Base-by-base conservation (phyloP, 2,888 invertebrate genomes). In the Brenthis daphne region DNA sequence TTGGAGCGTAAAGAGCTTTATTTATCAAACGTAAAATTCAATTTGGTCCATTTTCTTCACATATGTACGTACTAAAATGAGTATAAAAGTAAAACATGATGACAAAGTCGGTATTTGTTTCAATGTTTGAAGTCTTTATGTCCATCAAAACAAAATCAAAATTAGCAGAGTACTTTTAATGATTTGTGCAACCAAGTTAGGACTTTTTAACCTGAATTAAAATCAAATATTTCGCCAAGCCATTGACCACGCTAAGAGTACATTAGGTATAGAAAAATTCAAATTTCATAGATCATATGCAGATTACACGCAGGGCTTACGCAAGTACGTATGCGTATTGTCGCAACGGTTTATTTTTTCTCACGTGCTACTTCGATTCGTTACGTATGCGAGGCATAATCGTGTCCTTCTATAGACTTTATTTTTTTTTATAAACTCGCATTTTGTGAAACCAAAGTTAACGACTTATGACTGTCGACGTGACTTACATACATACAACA, bases 401-500 rank as follows among this genome's bases (percentile, higher is more conserved):
- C 78, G 81, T 82, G 84, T 84, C 84, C 82, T 83, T 85, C 82
- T 82, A 81, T 82, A 79, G 82, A 82, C 79, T 80, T 81, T 81
- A 79, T 80, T 81, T 84, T 78, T 79, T 79, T 77, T 79, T 78
- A 80, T 84, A 86, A 84, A 80, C 82, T 82, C 82, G 84, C 85
- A 81, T 78, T 77, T 80, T 78, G 77, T 77, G 76, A 78, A 79
- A 81, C 80, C 74, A 77, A 78, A 76, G 78, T 78, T 88, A 88
- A 89, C 87, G 85, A 87, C 87, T 85, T 87, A 87, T 88, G 88
- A 87, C 83, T 85, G 84, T 82, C 82, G 80, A 91, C 91, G 91
- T 91, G 91, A 89, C 88, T 81, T 77, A 87, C 88, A 89, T 89
- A 87, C 80, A 82, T 83, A 80, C 81, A 82, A 3, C 80, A 82